These are phyloP conservation scores for Taxidea taxus DNA, from an alignment of 2,113 vertebrate genomes.

Conservation along the genomic window DNA sequence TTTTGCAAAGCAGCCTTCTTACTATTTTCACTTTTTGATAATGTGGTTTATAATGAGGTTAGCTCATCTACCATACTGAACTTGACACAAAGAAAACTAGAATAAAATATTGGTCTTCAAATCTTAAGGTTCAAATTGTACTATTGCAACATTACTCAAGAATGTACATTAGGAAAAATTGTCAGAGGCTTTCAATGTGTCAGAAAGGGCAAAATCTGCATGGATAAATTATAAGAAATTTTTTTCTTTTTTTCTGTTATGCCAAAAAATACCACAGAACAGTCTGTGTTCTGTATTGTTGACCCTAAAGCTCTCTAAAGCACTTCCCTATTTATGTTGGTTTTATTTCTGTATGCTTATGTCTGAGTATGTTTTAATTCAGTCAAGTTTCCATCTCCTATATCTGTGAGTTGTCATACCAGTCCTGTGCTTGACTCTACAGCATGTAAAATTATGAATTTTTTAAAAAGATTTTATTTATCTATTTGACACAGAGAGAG, in stretches of 20 bases:
- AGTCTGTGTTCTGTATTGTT: neutral
- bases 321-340: neutral
- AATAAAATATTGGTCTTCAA: constrained; percentile 67
- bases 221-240: constrained; percentile 59
- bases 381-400: neutral
- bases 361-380: neutral
- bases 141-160: constrained; percentile 66
- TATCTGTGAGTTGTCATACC: neutral
- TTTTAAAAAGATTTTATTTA: neutral
- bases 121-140: constrained; percentile 51
- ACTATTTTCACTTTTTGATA: constrained; percentile 31
- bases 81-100: constrained; percentile 48
- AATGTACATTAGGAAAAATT: constrained; percentile 70
- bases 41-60: constrained; percentile 44
- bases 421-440: neutral
- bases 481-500: too few relatives aligned
- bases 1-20: neutral
- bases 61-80: constrained; percentile 46
- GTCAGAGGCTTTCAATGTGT: constrained; percentile 75
- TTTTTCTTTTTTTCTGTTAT: neutral
- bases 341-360: neutral
- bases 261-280: neutral
- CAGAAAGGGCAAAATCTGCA: constrained; percentile 63
- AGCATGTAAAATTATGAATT: neutral
- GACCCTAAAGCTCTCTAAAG: neutral